These are phyloP conservation scores for Drosophila affinis DNA, from an alignment of 2,888 invertebrate species.

Conservation along the genomic window DNA sequence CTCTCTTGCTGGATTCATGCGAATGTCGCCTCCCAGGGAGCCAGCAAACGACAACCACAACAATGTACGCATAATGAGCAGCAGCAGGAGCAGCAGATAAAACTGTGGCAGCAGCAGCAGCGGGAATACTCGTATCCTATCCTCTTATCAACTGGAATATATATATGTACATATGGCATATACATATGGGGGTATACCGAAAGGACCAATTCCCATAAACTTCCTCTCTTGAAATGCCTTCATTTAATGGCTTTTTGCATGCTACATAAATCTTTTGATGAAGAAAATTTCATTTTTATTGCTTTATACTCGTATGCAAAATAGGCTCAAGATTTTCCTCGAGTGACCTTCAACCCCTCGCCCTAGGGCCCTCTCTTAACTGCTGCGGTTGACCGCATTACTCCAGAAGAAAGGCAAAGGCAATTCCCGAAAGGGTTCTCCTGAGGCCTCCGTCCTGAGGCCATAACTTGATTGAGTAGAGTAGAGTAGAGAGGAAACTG, in stretches of 20 bases:
- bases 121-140: neutral
- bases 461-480: slow-evolving; percentile 68
- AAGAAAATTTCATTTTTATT: slow-evolving; percentile 67
- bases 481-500: slow-evolving; percentile 7
- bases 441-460: neutral
- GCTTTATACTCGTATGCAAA: slow-evolving; percentile 66
- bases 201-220: neutral
- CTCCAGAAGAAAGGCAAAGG: slow-evolving; percentile 3
- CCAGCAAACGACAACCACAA: slow-evolving; percentile 56
- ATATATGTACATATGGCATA: too few relatives aligned
- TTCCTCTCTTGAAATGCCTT: slow-evolving; percentile 1
- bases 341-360: slow-evolving; percentile 74
- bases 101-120: neutral
- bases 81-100: slow-evolving; percentile 9
- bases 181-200: neutral
- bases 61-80: slow-evolving; percentile 76
- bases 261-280: slow-evolving; percentile 70
- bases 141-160: neutral
- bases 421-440: neutral
- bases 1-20: slow-evolving; percentile 47
- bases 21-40: slow-evolving; percentile 62
- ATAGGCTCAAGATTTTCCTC: slow-evolving; percentile 30
- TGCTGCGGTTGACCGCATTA: slow-evolving; percentile 80
- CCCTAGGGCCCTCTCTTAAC: slow-evolving; percentile 31
- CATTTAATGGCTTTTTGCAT: slow-evolving; percentile 47